phyloP scores from a whole-genome alignment of 2,113 vertebrate species.

The Syngnathoides biaculeatus region DNA sequence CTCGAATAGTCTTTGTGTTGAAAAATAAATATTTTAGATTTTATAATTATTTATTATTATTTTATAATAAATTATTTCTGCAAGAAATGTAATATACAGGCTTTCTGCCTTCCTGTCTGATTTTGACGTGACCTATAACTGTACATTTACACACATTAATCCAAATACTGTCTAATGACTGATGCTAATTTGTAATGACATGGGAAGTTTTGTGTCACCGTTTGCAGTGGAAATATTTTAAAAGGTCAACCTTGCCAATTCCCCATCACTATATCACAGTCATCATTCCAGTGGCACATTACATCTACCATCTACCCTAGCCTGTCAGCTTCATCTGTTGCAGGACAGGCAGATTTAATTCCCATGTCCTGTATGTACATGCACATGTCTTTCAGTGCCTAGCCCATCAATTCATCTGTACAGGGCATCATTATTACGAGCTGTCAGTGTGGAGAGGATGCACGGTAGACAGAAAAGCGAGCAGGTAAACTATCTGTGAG shows the following conservation, averaged over 20 bases:
- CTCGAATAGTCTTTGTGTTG: conserved; percentile 40
- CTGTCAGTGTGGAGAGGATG: conserved; percentile 59
- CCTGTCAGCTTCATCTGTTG: conserved; percentile 36
- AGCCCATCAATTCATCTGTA: conserved; percentile 59
- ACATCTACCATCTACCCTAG: conserved; percentile 29
- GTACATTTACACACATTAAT: conserved; percentile 24
- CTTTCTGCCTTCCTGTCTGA: conserved; percentile 28
- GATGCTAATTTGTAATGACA: conserved; percentile 17
- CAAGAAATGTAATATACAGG: conserved; percentile 1
- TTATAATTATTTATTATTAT: too few relatives aligned
- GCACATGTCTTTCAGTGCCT: conserved; percentile 39
- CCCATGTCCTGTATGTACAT: conserved; percentile 10
- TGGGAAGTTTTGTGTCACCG: conserved; percentile 14
- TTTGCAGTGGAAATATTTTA: conserved; percentile 20
- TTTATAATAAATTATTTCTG: conserved; percentile 21
- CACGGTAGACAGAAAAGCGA: conserved; percentile 63
- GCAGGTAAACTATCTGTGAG: conserved; percentile 77
- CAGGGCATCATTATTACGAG: conserved; percentile 67
- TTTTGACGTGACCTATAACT: conserved; percentile 23
- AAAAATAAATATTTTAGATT: conserved; percentile 7
- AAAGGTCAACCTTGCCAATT: conserved; percentile 28
- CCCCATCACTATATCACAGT: conserved; percentile 45
- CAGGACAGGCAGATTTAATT: conserved; percentile 23
- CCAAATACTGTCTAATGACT: conserved; percentile 19
- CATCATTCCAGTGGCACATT: conserved; percentile 28